Base-by-base conservation (phyloP, 2,797 vertebrate genomes). In the Pantherophis alleghaniensis region DNA sequence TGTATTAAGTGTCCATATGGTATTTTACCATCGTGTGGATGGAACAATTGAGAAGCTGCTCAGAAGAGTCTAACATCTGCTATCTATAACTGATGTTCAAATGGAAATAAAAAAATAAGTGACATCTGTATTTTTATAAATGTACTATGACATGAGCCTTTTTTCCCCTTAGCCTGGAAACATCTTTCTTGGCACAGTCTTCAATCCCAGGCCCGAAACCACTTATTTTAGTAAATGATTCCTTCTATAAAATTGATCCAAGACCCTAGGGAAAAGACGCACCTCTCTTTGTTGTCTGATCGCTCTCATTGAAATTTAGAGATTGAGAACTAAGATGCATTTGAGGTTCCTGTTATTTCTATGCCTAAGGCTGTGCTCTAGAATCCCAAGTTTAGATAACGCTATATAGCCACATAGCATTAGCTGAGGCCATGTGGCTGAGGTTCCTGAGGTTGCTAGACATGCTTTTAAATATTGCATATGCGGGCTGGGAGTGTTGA, bases 21-120 rank as follows among this genome's bases (percentile, higher is more conserved):
- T 42, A 89, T 69, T 86, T 92, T 79, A 24, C 86, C 66, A 86
- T 42, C n/a, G 61, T 94, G 66, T 89, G 87, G 59, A 91, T 88
- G 69, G 93, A 92, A 91, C 86, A 69, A 92, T 26, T 57, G 47
- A 91, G 86, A 69, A 91, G 14, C 32, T 47, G 4, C 53, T 74
- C n/a, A 57, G 37, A 92, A 74, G 42, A 90, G n/a, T 88, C 83
- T 87, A 79, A 86, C 37, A 63, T 66, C 69, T 90, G 91, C 42
- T 59, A 51, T 66, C 59, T 86, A 53, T 59, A 69, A 91, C 56
- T 86, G 86, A 59, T 37, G 59, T 91, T 55, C 37, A 86, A 56
- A 61, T 91, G 88, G 28, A 92, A 92, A 42, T 79, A 87, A 42
- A 74, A 91, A 56, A 83, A 26, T n/a, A n/a, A 90, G 57, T 47